Evolutionary conservation across 2,888 invertebrate species (phyloP).

Genomic region (Drosophila picticornis): DNA sequence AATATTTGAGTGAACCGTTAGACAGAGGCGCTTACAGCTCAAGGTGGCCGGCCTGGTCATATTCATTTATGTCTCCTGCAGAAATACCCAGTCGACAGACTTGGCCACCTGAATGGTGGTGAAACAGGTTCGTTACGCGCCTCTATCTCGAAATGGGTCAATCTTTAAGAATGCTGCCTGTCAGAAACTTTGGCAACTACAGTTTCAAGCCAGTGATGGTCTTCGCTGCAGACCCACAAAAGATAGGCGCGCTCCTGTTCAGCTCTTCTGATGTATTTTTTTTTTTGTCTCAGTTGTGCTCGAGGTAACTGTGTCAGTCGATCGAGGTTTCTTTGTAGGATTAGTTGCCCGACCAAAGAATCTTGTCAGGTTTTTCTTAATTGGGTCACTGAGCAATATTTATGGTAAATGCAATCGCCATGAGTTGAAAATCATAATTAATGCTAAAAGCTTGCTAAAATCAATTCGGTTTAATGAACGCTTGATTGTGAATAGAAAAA

Average conservation of each 20-base stretch:
- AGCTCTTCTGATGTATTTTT: not conserved
- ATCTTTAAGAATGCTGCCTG: conserved; percentile 58
- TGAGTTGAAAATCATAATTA: conserved; percentile 5
- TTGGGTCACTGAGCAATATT: conserved; percentile 32
- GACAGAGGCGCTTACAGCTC: conserved; percentile 47
- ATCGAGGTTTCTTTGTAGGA: conserved; percentile 35
- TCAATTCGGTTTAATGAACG: not conserved
- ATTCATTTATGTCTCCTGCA: conserved; percentile 68
- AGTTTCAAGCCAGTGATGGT: conserved; percentile 44
- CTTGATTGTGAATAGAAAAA: not conserved
- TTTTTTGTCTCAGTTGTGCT: not conserved
- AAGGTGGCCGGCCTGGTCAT: conserved; percentile 50
- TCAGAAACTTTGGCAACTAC: conserved; percentile 50
- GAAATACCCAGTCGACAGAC: conserved; percentile 52
- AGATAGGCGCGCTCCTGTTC: conserved; percentile 30
- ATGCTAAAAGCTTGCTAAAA: conserved; percentile 1
- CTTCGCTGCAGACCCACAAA: conserved; percentile 27
- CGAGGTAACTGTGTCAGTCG: conserved; percentile 47
- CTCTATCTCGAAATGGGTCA: conserved; percentile 66
- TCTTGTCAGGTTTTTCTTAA: conserved; percentile 27
- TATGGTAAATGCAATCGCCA: conserved; percentile 7
- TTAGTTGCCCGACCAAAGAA: conserved; percentile 26
- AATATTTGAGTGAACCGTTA: conserved; percentile 73
- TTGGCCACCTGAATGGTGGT: conserved; percentile 44
- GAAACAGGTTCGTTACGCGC: conserved; percentile 69